These are phyloP conservation scores for Timandra comae DNA, from an alignment of 2,888 invertebrate genomes.

Conservation along the genomic window DNA sequence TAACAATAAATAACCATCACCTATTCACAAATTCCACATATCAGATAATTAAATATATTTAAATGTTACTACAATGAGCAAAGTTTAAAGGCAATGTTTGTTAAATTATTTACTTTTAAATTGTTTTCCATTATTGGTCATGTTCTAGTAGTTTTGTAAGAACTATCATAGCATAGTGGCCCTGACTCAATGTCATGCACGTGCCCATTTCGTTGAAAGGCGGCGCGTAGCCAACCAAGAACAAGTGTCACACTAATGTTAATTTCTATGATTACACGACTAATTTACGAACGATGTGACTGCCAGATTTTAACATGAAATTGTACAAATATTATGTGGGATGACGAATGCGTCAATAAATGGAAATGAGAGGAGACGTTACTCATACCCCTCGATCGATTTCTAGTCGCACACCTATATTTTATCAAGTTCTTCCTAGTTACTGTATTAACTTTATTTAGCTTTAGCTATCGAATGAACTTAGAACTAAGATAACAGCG, in stretches of 20 bases:
- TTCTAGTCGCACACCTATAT: conserved; percentile 4
- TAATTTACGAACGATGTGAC: conserved; percentile 16
- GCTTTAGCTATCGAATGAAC: conserved; percentile 55
- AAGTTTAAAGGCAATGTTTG: no score
- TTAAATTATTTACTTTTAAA: no score
- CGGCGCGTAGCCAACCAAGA: conserved; percentile 22
- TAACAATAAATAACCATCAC: no score
- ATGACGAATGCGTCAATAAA: no score
- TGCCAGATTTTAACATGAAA: no score
- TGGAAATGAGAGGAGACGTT: not conserved
- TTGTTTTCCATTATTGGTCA: not conserved
- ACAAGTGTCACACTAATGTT: conserved; percentile 25
- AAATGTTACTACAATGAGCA: no score
- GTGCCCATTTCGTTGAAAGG: conserved; percentile 35
- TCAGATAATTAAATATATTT: no score
- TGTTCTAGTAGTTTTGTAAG: conserved; percentile 3
- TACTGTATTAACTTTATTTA: conserved; percentile 26
- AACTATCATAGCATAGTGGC: conserved; percentile 26
- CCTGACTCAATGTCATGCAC: conserved; percentile 51
- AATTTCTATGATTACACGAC: conserved; percentile 22
- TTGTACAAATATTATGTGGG: conserved; percentile 8
- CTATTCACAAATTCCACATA: no score
- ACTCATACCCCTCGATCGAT: conserved; percentile 5
- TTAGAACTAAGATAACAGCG: conserved; percentile 66
- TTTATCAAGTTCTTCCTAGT: conserved; percentile 15